A percentile compares a stretch with the other conserved stretches of the same genome.
These are phyloP conservation scores for Ochropacha duplaris DNA, from an alignment of 2,888 invertebrate species.

Conservation along the genomic window DNA sequence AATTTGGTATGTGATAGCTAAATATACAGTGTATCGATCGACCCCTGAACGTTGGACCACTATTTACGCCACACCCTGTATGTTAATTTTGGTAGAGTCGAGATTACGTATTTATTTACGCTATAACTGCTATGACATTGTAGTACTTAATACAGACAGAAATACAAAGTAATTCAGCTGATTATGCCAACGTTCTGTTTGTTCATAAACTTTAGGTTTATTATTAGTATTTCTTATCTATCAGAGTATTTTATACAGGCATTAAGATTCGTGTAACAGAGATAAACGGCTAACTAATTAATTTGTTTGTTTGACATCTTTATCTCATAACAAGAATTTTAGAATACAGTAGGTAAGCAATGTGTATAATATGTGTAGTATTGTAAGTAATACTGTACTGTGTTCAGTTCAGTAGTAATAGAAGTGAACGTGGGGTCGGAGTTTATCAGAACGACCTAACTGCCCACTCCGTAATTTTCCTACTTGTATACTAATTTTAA, in stretches of 20 bases:
- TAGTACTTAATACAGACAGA: no score
- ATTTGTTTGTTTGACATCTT: slow-evolving; percentile 33
- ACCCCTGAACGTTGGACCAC: no score
- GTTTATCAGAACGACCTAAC: slow-evolving; percentile 57
- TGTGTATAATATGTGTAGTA: slow-evolving; percentile 12
- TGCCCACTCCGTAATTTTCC: slow-evolving; percentile 65
- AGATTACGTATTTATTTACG: no score
- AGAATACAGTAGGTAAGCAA: slow-evolving; percentile 19
- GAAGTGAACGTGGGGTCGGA: slow-evolving; percentile 43
- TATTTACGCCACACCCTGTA: no score
- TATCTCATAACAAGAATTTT: slow-evolving; percentile 24
- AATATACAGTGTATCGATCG: no score
- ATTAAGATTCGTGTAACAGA: slow-evolving; percentile 1
- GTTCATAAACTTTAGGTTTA: neutral
- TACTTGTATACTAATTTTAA: slow-evolving; percentile 69
- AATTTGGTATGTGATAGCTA: no score
- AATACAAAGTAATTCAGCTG: no score
- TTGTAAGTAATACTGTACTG: slow-evolving; percentile 9
- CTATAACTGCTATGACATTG: no score
- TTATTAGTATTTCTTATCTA: neutral
- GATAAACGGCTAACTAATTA: slow-evolving; percentile 23
- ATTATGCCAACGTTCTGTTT: neutral
- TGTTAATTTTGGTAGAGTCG: neutral
- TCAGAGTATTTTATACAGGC: neutral
- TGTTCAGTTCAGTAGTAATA: slow-evolving; percentile 18